Base-by-base conservation (phyloP, 1,140 invertebrate genomes). In the Drosophila tani region DNA sequence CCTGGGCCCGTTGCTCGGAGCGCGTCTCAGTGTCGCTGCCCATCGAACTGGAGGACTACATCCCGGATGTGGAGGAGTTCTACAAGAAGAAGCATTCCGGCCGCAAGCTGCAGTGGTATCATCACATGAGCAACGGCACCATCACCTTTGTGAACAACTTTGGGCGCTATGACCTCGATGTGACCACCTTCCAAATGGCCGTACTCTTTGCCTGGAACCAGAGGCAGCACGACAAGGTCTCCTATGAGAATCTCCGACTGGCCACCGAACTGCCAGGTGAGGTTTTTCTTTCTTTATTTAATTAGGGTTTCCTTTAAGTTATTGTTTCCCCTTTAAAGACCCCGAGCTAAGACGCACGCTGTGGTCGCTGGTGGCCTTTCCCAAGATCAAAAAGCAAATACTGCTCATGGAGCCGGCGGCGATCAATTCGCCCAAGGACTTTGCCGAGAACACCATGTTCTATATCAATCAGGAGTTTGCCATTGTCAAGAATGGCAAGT, bases 141-240 rank as follows among this genome's bases (percentile, higher is more conserved):
- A 98, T 99, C 76, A 99, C 97, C 47, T 99, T 99, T 94, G 95
- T 95, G 3, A 99, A 99, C 93, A 95, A 96, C 90, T 96, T 98
- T 47, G 98, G 99, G 11, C 96, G 97, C 84, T 99, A 98, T 94
- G 99, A 99, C 94, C 94, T 99, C 68, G 99, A 99, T 93, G 98
- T 99, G 3, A 99, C 99, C 8, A 99, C 99, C 27, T 99, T 99
- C 93, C 99, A 99, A 96, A 99, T 99, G 98, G 98, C 98, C 62
- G 98, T 99, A n/a, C 94, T 99, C 19, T 99, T 99, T 94, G 98
- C 98, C 9, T 99, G 98, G 98, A 99, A 99, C 95, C 98, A 99
- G 93, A 94, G 99, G 82, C 97, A 97, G 32, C 92, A 95, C 67
- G 99, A 99, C 79, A 97, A 96, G 93, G 96, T 99, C 40, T 96